Base-by-base conservation (phyloP, 2,888 invertebrate species). In the Lasioglossum morio region DNA sequence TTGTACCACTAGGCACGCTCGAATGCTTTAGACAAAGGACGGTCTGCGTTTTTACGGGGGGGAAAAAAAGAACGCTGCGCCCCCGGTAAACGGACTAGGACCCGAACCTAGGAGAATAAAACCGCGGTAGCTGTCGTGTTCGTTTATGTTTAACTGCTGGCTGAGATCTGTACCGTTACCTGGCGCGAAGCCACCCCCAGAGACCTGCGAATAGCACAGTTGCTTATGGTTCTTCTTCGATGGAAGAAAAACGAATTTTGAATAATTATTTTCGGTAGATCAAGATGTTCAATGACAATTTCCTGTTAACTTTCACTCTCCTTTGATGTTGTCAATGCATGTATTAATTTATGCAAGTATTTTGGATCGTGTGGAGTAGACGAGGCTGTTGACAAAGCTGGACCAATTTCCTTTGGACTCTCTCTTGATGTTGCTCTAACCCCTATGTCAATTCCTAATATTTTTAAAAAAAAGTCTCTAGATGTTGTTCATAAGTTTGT, bases 11-110 rank as follows among this genome's bases (percentile, higher is more conserved):
- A 57, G 72, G 72, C 83, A 81, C 72, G 86, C 86, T 84, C 82
- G 77, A 81, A 85, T 89, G 81, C 87, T 77, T 85, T 85, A 86
- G 89, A 82, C 88, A 80, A 90, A 89, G 84, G 84, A 85, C 84
- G 82, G 79, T 53, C 53, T 34, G 77, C 74, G 79, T 57, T 88
- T 69, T 72, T 70, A 80, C 72, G 30, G 30, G 57, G 16, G 19
- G 30, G 57, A 4, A 79, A 77, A 63, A 75, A 60, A 53, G 57
- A 79, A 72, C 46, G 53, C 66, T 78, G 66, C 57, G 46, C 48
- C 48, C 72, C 34, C 70, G 78, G 76, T 57, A 78, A 85, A 85
- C 57, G 77, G 85, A 80, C 85, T 75, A 80, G 72, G 80, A 74
- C 76, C 53, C 23, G 60, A 75, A 70, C 74, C 43, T 60, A 57